Base-by-base conservation (phyloP, 2,797 vertebrate species). In the Pogoniulus pusillus region DNA sequence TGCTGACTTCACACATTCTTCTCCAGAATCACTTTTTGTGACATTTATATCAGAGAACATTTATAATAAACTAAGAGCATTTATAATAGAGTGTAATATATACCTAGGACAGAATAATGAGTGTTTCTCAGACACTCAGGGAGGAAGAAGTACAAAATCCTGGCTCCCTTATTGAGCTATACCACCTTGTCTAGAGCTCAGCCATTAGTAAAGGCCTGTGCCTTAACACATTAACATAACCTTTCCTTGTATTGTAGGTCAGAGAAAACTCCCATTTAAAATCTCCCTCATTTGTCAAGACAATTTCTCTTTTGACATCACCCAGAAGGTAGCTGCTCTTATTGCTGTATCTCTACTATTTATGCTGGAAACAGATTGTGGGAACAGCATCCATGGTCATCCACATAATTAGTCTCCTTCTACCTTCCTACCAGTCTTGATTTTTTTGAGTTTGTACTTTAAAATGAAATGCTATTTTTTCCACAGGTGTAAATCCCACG, bases 181-280 rank as follows among this genome's bases (percentile, higher is more conserved):
- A 26, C 62, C 91, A 82, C 75, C 88, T 88, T n/a, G 3, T 92
- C 93, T 85, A 39, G 60, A 34, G 86, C 72, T 93, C 86, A 86
- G 86, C 84, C 86, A 93, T 93, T 93, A 95, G 90, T 64, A 74
- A 86, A 94, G 84, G 82, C 90, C 86, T 80, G 69, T 93, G 86
- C 84, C 86, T 91, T 94, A 82, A 80, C 80, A 76, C 45, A 96
- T 94, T 95, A 94, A 83, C 93, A 95, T 95, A 95, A 93, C 93
- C 92, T 94, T 95, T 87, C 81, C 87, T 79, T 79, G 60, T 47
- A 81, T 57, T 73, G 87, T 85, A 94, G 94, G 92, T 94, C 93
- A 87, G 64, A 87, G 70, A 95, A 94, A 89, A 94, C 91, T 92
- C 90, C 92, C 78, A 85, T 78, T 93, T 93, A 94, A 95, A 92